Evolutionary conservation across 2,113 vertebrate species (phyloP).

Genomic region (Trinectes maculatus): DNA sequence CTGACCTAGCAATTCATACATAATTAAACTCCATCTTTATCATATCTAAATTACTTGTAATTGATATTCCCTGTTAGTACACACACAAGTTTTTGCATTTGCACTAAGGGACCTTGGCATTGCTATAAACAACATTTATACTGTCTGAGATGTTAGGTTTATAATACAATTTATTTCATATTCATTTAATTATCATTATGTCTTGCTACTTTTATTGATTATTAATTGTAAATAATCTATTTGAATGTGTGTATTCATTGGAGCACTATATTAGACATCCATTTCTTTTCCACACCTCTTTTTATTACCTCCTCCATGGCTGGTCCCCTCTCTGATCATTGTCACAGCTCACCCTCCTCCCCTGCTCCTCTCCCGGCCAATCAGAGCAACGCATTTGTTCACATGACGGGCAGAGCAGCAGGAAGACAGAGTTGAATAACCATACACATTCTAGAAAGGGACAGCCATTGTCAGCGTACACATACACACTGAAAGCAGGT

Average conservation of each 20-base stretch:
- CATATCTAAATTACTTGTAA: not conserved
- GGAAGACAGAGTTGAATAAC: conserved; percentile 77
- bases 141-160: no score
- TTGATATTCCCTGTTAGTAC: no score
- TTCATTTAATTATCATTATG: no score
- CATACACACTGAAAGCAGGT: conserved; percentile 53
- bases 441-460: conserved; percentile 64
- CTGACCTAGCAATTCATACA: not conserved
- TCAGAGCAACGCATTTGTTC: conserved; percentile 49
- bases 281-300: conserved; percentile 18
- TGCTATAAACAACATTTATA: no score
- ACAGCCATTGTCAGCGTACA: conserved; percentile 35
- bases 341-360: conserved; percentile 43
- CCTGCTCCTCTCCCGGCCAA: conserved; percentile 65
- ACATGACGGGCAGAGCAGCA: conserved; percentile 77
- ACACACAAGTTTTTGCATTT: no score
- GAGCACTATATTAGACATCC: conserved; percentile 22
- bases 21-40: not conserved
- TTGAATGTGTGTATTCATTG: no score
- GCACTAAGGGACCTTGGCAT: no score
- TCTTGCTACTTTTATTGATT: no score
- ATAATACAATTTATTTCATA: no score
- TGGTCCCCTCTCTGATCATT: conserved; percentile 35
- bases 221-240: no score
- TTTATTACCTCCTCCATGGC: conserved; percentile 21